Percentiles rank a stretch among this genome's conserved stretches.
Conservation (phyloP, 1,140 invertebrate species). For the Zaprionus vittiger region DNA sequence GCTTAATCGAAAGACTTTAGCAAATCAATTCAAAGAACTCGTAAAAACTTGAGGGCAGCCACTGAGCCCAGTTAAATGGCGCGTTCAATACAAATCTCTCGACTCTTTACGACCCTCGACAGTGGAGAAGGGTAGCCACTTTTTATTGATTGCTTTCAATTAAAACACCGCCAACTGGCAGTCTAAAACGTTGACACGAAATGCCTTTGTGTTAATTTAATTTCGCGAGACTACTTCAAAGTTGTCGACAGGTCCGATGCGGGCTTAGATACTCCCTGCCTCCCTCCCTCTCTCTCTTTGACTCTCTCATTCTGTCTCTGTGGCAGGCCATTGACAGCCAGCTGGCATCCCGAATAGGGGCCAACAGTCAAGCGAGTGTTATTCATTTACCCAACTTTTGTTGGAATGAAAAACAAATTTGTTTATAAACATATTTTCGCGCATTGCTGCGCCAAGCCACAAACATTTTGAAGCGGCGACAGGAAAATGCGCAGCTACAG, state of each 20-base stretch:
- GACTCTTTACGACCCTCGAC: background rate
- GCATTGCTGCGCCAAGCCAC: constrained; percentile 35
- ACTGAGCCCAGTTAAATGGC: constrained; percentile 14
- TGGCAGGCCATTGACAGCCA: constrained; percentile 50
- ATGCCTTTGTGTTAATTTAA: constrained; percentile 78
- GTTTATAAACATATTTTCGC: constrained; percentile 57
- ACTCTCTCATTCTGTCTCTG: constrained; percentile 28
- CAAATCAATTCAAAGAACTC: background rate
- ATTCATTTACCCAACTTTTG: constrained; percentile 45
- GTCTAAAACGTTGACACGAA: constrained; percentile 62
- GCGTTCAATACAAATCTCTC: constrained; percentile 20
- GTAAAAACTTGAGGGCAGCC: background rate
- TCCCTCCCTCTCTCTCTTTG: background rate
- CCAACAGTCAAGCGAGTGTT: constrained; percentile 28
- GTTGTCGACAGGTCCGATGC: constrained; percentile 48
- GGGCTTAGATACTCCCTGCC: background rate
- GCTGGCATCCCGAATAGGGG: constrained; percentile 23
- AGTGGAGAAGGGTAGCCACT: background rate
- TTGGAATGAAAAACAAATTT: constrained; percentile 51
- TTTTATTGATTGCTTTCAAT: constrained; percentile 78
- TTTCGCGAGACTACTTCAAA: constrained; percentile 72
- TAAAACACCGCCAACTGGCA: constrained; percentile 72
- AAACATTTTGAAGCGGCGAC: constrained; percentile 14
- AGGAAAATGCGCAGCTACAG: background rate
- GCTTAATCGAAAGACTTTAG: background rate